A percentile compares a stretch with the other conserved stretches of the same genome.
phyloP scores from a whole-genome alignment of 2,888 invertebrate genomes.

The Pecten maximus region DNA sequence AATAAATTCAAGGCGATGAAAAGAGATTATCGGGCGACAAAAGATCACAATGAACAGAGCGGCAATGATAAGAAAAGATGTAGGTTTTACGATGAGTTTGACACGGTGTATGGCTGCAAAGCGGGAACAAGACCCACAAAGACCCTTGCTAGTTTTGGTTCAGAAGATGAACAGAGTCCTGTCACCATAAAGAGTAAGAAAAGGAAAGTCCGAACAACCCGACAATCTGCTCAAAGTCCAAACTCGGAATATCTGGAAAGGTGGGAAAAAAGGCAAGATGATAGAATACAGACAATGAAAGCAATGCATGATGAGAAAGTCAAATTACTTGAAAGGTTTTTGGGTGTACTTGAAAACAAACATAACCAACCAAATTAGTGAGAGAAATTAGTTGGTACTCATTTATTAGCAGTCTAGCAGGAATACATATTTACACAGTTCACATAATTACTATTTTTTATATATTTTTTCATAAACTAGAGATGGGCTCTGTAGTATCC shows the following conservation, averaged over 20 bases:
- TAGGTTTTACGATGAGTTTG: background rate
- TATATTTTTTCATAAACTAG: background rate
- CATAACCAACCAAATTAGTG: background rate
- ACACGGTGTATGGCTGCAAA: background rate
- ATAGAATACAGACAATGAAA: background rate
- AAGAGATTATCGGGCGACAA: background rate
- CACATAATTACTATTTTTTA: background rate
- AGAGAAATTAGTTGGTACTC: too few species aligned
- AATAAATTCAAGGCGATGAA: background rate
- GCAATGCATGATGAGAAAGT: background rate
- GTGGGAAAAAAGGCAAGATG: background rate
- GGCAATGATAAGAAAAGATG: background rate
- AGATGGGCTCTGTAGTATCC: background rate
- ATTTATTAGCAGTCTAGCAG: too few species aligned
- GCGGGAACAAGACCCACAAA: background rate
- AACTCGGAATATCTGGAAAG: background rate
- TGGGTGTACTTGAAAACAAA: background rate
- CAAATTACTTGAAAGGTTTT: background rate
- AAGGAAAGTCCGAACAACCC: background rate
- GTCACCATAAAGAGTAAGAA: background rate
- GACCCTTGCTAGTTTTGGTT: too few species aligned
- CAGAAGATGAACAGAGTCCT: too few species aligned
- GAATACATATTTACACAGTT: too few species aligned
- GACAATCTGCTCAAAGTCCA: background rate
- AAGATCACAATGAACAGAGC: background rate